Conservation (phyloP, 1,140 invertebrate genomes). For the Chrysoperla carnea region DNA sequence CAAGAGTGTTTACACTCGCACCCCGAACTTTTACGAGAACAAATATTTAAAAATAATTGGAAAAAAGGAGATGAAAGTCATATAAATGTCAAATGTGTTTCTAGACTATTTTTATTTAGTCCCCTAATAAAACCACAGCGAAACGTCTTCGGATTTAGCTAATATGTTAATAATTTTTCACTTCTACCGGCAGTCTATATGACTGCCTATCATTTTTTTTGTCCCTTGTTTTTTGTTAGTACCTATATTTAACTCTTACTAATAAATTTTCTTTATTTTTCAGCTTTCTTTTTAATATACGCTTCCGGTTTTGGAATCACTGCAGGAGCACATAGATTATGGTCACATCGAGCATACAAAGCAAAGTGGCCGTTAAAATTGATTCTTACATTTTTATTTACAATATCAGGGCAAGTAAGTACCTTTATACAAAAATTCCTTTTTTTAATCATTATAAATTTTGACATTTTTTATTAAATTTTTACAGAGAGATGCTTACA, state of each 20-base stretch:
- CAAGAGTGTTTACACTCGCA: too few relatives aligned
- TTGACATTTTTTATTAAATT: slow-evolving; percentile 6
- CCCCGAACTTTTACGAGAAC: too few relatives aligned
- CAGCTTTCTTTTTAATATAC: slow-evolving; percentile 45
- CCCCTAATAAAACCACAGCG: too few relatives aligned
- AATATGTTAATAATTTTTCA: too few relatives aligned
- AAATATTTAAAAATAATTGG: too few relatives aligned
- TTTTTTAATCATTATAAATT: slow-evolving; percentile 2
- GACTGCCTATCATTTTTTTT: too few relatives aligned
- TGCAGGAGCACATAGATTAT: slow-evolving; percentile 75
- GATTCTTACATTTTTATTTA: slow-evolving; percentile 60
- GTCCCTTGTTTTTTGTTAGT: too few relatives aligned
- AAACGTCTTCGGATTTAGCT: too few relatives aligned
- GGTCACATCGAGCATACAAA: slow-evolving; percentile 79
- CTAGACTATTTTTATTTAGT: too few relatives aligned
- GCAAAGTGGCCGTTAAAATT: slow-evolving; percentile 63
- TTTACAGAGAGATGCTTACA: slow-evolving; percentile 49
- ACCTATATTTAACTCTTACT: background rate
- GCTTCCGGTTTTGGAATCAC: slow-evolving; percentile 63
- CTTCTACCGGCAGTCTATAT: too few relatives aligned
- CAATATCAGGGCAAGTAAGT: slow-evolving; percentile 66
- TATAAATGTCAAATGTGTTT: too few relatives aligned
- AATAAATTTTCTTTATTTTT: slow-evolving; percentile 16
- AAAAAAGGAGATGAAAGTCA: too few relatives aligned
- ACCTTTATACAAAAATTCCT: slow-evolving; percentile 5